A percentile compares a stretch with the other conserved stretches of the same genome.
Conservation (phyloP, 2,113 vertebrate genomes). For the Apistogramma diplotaenia region DNA sequence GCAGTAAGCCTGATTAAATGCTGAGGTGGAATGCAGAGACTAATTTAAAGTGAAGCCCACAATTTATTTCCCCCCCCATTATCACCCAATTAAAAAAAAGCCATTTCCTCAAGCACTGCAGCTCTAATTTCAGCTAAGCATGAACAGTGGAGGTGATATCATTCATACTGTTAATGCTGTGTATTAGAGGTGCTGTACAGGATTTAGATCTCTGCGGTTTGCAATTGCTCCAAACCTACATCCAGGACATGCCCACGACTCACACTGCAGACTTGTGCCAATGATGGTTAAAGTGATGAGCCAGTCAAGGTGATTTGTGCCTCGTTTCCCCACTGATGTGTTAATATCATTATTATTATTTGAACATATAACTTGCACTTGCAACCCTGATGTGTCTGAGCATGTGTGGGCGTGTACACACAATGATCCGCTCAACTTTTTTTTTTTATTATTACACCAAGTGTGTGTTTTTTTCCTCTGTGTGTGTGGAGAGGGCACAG, state of each 20-base stretch:
- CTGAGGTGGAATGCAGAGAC: not conserved
- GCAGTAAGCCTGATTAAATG: not conserved
- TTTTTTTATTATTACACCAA: no score
- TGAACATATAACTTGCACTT: not conserved
- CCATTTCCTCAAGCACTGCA: not conserved
- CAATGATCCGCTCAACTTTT: no score
- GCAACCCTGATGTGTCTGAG: not conserved
- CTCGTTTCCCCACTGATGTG: not conserved
- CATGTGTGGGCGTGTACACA: not conserved
- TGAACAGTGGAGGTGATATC: not conserved
- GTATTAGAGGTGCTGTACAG: not conserved
- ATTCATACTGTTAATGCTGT: not conserved
- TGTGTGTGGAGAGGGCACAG: no score
- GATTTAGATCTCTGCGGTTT: not conserved
- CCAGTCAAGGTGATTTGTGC: not conserved
- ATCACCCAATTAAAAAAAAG: not conserved
- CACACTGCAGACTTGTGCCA: not conserved
- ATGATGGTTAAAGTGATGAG: not conserved
- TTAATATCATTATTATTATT: not conserved
- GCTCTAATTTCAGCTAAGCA: not conserved
- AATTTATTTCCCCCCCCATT: slow-evolving; percentile 2
- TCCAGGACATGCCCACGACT: rapidly evolving
- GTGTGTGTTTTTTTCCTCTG: no score
- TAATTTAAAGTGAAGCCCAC: not conserved
- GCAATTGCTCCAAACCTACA: not conserved